Percentiles rank a stretch among this genome's conserved stretches.
phyloP scores from a whole-genome alignment of 2,888 invertebrate species.

The Heliconius ismenius region DNA sequence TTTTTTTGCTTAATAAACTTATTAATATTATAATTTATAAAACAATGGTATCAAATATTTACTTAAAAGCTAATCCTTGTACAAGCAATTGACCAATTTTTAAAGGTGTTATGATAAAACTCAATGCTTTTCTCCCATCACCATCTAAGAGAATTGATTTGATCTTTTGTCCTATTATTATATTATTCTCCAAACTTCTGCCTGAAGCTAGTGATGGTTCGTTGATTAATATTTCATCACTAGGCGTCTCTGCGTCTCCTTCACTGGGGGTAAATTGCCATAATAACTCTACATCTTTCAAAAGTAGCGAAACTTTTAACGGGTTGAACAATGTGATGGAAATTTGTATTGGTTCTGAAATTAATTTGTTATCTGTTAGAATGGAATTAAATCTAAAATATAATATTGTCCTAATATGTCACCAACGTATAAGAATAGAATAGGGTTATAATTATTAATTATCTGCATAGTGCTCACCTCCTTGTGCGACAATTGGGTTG shows the following conservation, averaged over 20 bases:
- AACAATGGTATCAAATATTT: conserved; percentile 54
- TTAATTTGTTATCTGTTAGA: conserved; percentile 32
- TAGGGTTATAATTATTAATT: background rate
- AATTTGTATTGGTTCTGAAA: conserved; percentile 89
- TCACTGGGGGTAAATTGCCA: conserved; percentile 83
- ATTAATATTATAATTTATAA: conserved; percentile 23
- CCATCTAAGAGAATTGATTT: conserved; percentile 82
- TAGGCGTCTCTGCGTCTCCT: conserved; percentile 52
- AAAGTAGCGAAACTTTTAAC: conserved; percentile 85
- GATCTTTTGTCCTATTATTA: conserved; percentile 82
- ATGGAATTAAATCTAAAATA: no score
- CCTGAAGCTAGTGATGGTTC: conserved; percentile 64
- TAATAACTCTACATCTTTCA: conserved; percentile 86
- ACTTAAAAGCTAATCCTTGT: conserved; percentile 87
- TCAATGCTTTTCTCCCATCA: conserved; percentile 83
- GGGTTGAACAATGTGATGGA: conserved; percentile 89
- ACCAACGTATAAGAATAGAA: no score
- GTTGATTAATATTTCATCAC: conserved; percentile 57
- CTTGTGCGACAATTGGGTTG: conserved; percentile 87
- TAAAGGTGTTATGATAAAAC: conserved; percentile 87
- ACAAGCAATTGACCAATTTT: conserved; percentile 87
- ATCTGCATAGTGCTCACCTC: conserved; percentile 71
- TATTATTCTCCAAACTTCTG: conserved; percentile 58
- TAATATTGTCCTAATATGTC: no score
- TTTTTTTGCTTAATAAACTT: background rate